phyloP scores from a whole-genome alignment of 2,888 invertebrate genomes.

The Acronicta alni region DNA sequence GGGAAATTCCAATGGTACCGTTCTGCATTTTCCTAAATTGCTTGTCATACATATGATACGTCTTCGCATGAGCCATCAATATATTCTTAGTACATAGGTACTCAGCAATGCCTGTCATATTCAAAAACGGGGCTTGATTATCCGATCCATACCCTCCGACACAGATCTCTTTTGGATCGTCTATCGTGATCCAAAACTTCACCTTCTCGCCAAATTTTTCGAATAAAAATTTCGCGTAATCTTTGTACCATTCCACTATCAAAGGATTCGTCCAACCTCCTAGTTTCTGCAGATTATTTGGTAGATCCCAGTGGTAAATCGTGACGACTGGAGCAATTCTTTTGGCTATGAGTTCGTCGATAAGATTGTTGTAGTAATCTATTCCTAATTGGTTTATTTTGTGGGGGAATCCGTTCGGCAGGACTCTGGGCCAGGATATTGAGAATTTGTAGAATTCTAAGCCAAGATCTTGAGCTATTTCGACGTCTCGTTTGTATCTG shows the following conservation, averaged over 20 bases:
- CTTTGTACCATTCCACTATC: slow-evolving; percentile 86
- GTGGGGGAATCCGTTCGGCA: slow-evolving; percentile 89
- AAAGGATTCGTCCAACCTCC: slow-evolving; percentile 90
- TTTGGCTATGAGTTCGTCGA: slow-evolving; percentile 87
- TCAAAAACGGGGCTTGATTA: slow-evolving; percentile 73
- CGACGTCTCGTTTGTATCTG: slow-evolving; percentile 87
- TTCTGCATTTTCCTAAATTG: slow-evolving; percentile 64
- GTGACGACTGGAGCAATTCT: slow-evolving; percentile 90
- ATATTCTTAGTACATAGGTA: slow-evolving; percentile 88
- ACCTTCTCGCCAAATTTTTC: slow-evolving; percentile 84
- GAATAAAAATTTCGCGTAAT: slow-evolving; percentile 88
- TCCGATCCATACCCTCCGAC: slow-evolving; percentile 73
- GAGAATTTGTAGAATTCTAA: slow-evolving; percentile 89
- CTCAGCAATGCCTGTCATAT: slow-evolving; percentile 78
- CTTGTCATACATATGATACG: slow-evolving; percentile 78
- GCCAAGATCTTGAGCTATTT: slow-evolving; percentile 78
- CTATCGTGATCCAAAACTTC: slow-evolving; percentile 89
- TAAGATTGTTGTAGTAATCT: slow-evolving; percentile 90
- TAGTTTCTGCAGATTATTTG: slow-evolving; percentile 84
- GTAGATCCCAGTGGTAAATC: slow-evolving; percentile 91
- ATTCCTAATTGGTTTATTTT: slow-evolving; percentile 89
- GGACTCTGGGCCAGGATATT: slow-evolving; percentile 90
- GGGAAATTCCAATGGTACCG: slow-evolving; percentile 72
- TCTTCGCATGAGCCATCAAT: slow-evolving; percentile 88
- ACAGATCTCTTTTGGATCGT: slow-evolving; percentile 86